phyloP scores from a whole-genome alignment of 2,113 vertebrate genomes.

The Rhineura floridana region DNA sequence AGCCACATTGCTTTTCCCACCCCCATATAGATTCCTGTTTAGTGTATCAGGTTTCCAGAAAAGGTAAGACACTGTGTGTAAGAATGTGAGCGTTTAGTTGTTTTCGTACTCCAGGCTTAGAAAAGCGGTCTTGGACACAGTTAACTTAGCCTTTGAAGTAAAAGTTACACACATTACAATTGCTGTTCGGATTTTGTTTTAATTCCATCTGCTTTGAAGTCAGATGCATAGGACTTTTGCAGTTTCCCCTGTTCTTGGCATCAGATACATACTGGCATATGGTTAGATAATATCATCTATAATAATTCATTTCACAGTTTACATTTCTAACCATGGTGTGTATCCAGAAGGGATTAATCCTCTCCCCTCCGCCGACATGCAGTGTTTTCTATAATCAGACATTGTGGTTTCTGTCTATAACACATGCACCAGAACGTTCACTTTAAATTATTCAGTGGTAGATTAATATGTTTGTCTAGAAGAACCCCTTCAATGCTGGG shows the following conservation, averaged over 20 bases:
- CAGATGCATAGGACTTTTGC: background rate
- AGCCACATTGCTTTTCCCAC: background rate
- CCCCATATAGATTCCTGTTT: background rate
- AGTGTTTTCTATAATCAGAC: conserved; percentile 14
- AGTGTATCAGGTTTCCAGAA: background rate
- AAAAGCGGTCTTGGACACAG: background rate
- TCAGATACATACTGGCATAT: background rate
- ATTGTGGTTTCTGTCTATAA: conserved; percentile 6
- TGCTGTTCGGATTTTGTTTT: background rate
- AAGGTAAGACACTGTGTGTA: background rate
- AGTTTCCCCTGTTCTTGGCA: conserved; percentile 19
- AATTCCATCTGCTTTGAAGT: conserved; percentile 28
- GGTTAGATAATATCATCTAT: background rate
- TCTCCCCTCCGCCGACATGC: background rate
- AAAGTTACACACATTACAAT: background rate
- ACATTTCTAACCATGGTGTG: background rate
- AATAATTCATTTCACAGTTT: conserved; percentile 31
- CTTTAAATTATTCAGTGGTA: conserved; percentile 15
- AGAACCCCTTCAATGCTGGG: background rate
- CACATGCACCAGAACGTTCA: conserved; percentile 18
- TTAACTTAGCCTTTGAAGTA: background rate
- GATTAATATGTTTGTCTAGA: background rate
- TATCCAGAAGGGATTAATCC: conserved; percentile 2
- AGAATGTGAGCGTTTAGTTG: background rate
- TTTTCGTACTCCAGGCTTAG: background rate